Conservation (phyloP, 2,797 vertebrate genomes). For the Semaprochilodus insignis region DNA sequence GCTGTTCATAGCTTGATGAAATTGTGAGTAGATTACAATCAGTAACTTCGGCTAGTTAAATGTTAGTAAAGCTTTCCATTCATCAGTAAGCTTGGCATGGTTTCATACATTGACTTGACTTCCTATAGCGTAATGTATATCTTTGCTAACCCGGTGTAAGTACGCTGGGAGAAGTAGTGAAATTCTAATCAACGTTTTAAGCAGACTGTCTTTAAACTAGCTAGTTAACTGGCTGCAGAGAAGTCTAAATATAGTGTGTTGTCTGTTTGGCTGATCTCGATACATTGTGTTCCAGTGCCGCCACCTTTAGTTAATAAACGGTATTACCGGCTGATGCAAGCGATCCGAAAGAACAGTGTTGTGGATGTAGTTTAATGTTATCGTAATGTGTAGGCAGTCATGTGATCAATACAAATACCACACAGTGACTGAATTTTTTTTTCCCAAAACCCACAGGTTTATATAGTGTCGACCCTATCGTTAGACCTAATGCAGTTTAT, state of each 20-base stretch:
- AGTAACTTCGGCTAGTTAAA: neutral
- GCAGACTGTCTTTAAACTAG: neutral
- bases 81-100: neutral
- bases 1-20: neutral
- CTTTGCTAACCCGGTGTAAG: too few relatives aligned
- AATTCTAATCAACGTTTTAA: neutral
- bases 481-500: too few relatives aligned
- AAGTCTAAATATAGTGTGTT: neutral
- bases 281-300: slow-evolving; percentile 54
- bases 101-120: neutral
- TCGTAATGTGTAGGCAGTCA: neutral
- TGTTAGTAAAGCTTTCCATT: neutral
- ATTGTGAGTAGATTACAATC: too few relatives aligned
- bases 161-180: neutral
- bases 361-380: neutral
- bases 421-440: neutral
- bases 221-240: neutral
- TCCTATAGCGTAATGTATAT: neutral
- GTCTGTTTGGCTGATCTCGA: neutral
- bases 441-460: too few relatives aligned
- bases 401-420: neutral
- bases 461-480: too few relatives aligned
- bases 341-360: slow-evolving; percentile 55
- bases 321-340: slow-evolving; percentile 81
- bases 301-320: slow-evolving; percentile 25